Conservation (phyloP, 2,797 vertebrate species). For the Coranthus polyacanthus region DNA sequence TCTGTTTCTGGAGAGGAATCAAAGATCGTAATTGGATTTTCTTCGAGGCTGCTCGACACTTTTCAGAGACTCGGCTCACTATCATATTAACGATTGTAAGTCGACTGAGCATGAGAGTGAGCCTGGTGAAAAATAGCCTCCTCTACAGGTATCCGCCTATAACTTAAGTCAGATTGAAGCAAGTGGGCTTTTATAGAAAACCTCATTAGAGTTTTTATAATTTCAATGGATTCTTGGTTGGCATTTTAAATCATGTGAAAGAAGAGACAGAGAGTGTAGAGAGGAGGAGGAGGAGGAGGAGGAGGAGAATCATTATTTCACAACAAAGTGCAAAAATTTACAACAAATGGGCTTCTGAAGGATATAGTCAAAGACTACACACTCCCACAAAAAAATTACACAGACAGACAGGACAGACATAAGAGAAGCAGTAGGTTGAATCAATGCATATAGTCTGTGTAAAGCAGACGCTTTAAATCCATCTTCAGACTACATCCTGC, state of each 20-base stretch:
- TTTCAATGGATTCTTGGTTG: slow-evolving; percentile 41
- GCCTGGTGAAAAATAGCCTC: slow-evolving; percentile 52
- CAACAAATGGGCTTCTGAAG: background rate
- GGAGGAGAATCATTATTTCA: slow-evolving; percentile 15
- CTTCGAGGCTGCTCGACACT: slow-evolving; percentile 77
- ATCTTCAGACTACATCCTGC: slow-evolving; percentile 16
- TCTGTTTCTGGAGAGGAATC: slow-evolving; percentile 81
- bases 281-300: slow-evolving; percentile 21
- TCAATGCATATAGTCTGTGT: slow-evolving; percentile 19
- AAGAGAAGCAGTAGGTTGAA: background rate
- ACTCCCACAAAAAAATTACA: background rate
- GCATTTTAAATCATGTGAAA: slow-evolving; percentile 22
- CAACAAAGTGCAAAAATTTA: slow-evolving; percentile 10
- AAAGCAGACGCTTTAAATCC: slow-evolving; percentile 35
- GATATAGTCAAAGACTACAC: background rate
- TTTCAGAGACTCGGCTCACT: slow-evolving; percentile 68
- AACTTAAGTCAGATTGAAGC: slow-evolving; percentile 49
- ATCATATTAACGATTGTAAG: slow-evolving; percentile 74
- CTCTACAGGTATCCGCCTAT: slow-evolving; percentile 49
- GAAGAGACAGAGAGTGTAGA: slow-evolving; percentile 9
- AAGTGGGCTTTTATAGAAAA: slow-evolving; percentile 15
- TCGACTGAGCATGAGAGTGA: slow-evolving; percentile 58
- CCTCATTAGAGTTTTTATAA: slow-evolving; percentile 13
- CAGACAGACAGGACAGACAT: background rate
- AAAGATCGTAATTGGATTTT: slow-evolving; percentile 84